phyloP scores from a whole-genome alignment of 2,888 invertebrate genomes.

The Anarsia innoxiella region DNA sequence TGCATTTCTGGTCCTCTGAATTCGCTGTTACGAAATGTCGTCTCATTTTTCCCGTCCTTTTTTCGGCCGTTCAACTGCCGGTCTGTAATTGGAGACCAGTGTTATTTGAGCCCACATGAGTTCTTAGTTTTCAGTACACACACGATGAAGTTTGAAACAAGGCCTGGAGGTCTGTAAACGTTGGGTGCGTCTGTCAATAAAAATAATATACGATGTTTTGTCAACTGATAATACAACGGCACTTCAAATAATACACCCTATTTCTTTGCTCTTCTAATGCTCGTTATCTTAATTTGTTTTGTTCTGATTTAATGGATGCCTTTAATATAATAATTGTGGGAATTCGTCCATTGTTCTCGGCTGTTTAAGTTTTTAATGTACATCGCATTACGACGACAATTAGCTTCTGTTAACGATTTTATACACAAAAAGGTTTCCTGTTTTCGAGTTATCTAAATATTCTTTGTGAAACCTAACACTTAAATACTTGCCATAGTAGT shows the following conservation, averaged over 20 bases:
- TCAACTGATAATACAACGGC: too few species aligned
- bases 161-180: background rate
- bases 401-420: too few species aligned
- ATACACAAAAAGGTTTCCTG: too few species aligned
- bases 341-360: slow-evolving; percentile 1
- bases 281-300: too few species aligned
- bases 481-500: too few species aligned
- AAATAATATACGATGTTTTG: slow-evolving; percentile 4
- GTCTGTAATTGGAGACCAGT: slow-evolving; percentile 23
- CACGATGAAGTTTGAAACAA: background rate
- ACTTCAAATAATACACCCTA: too few species aligned
- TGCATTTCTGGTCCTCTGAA: too few species aligned
- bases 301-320: too few species aligned
- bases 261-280: too few species aligned
- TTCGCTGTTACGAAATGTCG: background rate
- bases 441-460: too few species aligned
- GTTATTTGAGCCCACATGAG: slow-evolving; percentile 21
- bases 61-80: slow-evolving; percentile 14
- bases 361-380: background rate
- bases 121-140: slow-evolving; percentile 13
- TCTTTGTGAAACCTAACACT: too few species aligned
- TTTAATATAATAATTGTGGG: too few species aligned
- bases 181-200: slow-evolving; percentile 3
- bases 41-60: slow-evolving; percentile 6
- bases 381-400: background rate